Evolutionary conservation across 1,140 invertebrate genomes (phyloP).

Genomic region (Scylla paramamosain): DNA sequence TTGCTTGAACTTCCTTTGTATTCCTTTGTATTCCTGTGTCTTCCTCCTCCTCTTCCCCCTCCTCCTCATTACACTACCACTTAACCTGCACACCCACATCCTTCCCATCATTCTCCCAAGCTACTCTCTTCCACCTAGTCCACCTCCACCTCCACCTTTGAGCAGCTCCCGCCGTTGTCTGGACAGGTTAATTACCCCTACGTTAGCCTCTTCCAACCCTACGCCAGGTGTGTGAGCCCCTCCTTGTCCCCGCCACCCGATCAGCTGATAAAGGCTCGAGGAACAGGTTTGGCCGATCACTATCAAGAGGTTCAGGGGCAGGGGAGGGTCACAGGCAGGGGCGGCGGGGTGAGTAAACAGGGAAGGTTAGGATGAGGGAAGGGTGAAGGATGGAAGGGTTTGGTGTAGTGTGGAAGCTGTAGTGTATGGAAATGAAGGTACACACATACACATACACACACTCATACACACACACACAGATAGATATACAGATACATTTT

Average conservation of each 20-base stretch:
- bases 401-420: background rate
- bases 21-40: no score
- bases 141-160: slow-evolving; percentile 27
- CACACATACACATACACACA: no score
- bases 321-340: background rate
- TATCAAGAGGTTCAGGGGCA: slow-evolving; percentile 6
- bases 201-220: background rate
- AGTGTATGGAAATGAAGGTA: background rate
- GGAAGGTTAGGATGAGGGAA: background rate
- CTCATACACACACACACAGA: no score
- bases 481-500: no score
- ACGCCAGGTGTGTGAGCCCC: background rate
- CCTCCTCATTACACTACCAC: background rate
- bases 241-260: background rate
- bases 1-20: no score
- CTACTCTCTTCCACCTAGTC: background rate
- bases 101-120: no score
- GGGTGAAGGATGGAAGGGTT: background rate
- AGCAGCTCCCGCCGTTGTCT: background rate
- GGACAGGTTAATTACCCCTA: background rate
- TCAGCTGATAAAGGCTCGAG: background rate
- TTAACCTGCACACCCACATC: background rate
- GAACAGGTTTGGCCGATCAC: background rate
- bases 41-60: background rate
- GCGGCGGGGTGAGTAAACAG: background rate